Percentiles rank a stretch among this genome's conserved stretches.
phyloP scores from a whole-genome alignment of 2,113 vertebrate species.

The Carettochelys insculpta region DNA sequence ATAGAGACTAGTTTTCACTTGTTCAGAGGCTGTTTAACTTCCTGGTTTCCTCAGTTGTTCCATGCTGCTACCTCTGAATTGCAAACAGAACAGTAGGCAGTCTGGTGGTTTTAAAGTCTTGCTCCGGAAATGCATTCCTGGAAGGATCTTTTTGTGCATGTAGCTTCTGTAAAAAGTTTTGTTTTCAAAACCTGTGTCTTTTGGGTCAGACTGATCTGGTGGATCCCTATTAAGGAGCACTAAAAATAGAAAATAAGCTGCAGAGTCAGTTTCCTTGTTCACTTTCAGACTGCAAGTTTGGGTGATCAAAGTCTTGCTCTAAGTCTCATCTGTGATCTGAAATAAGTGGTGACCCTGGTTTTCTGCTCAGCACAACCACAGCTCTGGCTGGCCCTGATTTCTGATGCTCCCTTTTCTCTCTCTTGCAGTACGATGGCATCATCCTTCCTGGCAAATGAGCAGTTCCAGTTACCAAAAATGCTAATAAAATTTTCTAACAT shows the following conservation, averaged over 20 bases:
- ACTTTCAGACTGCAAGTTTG: not conserved
- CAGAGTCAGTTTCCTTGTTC: not conserved
- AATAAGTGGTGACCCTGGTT: not conserved
- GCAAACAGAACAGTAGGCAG: not conserved
- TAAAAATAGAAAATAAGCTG: not conserved
- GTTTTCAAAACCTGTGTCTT: not conserved
- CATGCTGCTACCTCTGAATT: not conserved
- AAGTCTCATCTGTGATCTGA: not conserved
- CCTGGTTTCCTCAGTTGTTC: not conserved
- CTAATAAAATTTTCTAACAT: constrained; percentile 71
- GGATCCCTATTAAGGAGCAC: not conserved
- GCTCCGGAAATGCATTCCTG: not conserved
- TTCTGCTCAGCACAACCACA: not conserved
- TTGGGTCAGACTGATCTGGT: not conserved
- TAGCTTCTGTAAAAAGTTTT: not conserved
- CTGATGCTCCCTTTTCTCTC: constrained; percentile 26
- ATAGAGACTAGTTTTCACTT: not conserved
- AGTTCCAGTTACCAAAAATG: constrained; percentile 77
- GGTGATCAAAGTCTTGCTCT: not conserved
- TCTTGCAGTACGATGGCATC: constrained; percentile 94
- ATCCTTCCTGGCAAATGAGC: constrained; percentile 97
- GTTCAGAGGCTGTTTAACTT: not conserved
- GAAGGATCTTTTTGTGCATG: not conserved
- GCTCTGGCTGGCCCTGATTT: not conserved
- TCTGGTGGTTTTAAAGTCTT: not conserved